A percentile compares a stretch with the other conserved stretches of the same genome.
These are phyloP conservation scores for Apostichopus leukothele DNA, from an alignment of 53 echinoderm and acorn worm genomes.

Conservation along the genomic window DNA sequence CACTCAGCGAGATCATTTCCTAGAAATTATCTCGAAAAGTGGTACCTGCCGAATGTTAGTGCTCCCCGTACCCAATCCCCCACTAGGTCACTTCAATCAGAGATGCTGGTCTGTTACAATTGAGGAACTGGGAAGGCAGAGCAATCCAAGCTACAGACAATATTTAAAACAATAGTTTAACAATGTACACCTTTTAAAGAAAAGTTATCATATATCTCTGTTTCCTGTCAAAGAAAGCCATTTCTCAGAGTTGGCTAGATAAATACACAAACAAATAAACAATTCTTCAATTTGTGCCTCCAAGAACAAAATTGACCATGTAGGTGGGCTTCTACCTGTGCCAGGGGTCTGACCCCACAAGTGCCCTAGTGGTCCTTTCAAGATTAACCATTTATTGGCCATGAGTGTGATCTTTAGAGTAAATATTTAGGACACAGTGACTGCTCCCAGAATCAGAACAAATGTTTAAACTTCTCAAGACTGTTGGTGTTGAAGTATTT, in stretches of 20 bases:
- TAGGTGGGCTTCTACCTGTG: conserved; percentile 12
- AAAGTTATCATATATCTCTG: neutral
- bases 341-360: neutral
- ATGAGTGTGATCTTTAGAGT: conserved; percentile 3
- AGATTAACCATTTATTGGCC: neutral
- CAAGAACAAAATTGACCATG: neutral
- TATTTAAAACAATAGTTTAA: no score
- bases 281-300: neutral
- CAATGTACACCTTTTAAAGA: no score
- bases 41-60: no score
- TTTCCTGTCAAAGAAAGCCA: neutral
- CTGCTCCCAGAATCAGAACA: neutral
- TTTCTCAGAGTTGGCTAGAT: conserved; percentile 6
- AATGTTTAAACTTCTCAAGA: neutral
- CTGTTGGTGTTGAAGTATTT: neutral
- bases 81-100: no score
- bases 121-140: no score
- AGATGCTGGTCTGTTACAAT: no score
- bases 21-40: no score
- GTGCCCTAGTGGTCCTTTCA: neutral
- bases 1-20: no score
- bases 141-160: no score
- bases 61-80: no score
- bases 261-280: conserved; percentile 32
- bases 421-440: conserved; percentile 29